phyloP scores from a whole-genome alignment of 2,797 vertebrate species.

The Pristis pectinata region DNA sequence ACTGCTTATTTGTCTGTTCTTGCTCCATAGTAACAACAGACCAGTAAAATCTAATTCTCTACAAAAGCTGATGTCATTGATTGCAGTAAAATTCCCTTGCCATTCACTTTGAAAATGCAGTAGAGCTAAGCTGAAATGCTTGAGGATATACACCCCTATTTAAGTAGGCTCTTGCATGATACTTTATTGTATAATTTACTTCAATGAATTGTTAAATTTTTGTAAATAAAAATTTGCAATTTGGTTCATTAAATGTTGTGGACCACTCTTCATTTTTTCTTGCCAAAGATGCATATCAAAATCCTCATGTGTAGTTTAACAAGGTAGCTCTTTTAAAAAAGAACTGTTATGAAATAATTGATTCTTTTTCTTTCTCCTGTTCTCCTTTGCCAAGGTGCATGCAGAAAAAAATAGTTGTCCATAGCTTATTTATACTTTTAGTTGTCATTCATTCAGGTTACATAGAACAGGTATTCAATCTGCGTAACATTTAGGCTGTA shows the following conservation, averaged over 20 bases:
- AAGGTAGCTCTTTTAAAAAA: not conserved
- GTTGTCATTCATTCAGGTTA: not conserved
- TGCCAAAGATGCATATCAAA: too few relatives aligned
- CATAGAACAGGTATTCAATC: not conserved
- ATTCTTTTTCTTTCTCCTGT: not conserved
- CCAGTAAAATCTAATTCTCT: constrained; percentile 31
- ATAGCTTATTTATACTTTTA: not conserved
- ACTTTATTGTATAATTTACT: not conserved
- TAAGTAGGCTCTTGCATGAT: not conserved
- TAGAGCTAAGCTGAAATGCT: constrained; percentile 23
- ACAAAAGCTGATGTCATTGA: constrained; percentile 38
- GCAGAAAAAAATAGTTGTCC: not conserved
- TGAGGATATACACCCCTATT: not conserved
- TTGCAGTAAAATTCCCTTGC: constrained; percentile 24
- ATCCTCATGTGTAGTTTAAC: not conserved
- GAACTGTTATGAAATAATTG: not conserved
- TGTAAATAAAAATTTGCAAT: not conserved
- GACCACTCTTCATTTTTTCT: not conserved
- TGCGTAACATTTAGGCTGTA: not conserved
- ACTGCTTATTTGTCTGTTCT: constrained; percentile 23
- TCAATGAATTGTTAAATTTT: not conserved
- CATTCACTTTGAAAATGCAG: constrained; percentile 28
- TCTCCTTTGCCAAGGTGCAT: not conserved
- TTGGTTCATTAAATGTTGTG: not conserved
- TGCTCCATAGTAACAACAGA: constrained; percentile 19